Evolutionary conservation across 2,113 vertebrate genomes (phyloP).

Genomic region (Sarotherodon lohbergeri): DNA sequence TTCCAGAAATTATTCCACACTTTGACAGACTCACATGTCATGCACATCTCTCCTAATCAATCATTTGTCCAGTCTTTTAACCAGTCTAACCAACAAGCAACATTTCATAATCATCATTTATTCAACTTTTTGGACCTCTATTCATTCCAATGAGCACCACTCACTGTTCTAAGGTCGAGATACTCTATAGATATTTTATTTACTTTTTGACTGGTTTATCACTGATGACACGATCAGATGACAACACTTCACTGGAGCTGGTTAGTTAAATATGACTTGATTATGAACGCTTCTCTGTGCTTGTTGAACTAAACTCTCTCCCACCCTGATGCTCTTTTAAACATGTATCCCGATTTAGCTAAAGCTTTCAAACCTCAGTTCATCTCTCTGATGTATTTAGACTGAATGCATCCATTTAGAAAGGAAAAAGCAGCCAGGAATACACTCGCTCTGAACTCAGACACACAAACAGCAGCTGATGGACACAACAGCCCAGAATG

Average conservation of each 20-base stretch:
- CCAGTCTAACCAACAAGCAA: not conserved
- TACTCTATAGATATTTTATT: not conserved
- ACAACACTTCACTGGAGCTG: not conserved
- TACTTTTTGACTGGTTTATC: not conserved
- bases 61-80: not conserved
- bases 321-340: not conserved
- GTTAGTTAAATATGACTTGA: not conserved
- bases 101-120: not conserved
- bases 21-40: not conserved
- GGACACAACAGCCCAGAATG: not conserved
- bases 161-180: not conserved
- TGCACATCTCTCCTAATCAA: not conserved
- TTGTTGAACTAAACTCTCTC: not conserved
- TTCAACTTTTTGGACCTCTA: not conserved
- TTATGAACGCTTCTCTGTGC: not conserved
- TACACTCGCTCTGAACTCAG: not conserved
- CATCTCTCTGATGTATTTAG: not conserved
- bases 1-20: not conserved
- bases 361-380: not conserved
- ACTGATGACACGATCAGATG: not conserved
- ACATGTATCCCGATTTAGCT: not conserved
- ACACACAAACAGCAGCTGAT: conserved; percentile 2
- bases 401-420: not conserved
- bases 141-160: not conserved
- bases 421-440: not conserved